Base-by-base conservation (phyloP, 2,888 invertebrate genomes). In the Argyra leucocephala region DNA sequence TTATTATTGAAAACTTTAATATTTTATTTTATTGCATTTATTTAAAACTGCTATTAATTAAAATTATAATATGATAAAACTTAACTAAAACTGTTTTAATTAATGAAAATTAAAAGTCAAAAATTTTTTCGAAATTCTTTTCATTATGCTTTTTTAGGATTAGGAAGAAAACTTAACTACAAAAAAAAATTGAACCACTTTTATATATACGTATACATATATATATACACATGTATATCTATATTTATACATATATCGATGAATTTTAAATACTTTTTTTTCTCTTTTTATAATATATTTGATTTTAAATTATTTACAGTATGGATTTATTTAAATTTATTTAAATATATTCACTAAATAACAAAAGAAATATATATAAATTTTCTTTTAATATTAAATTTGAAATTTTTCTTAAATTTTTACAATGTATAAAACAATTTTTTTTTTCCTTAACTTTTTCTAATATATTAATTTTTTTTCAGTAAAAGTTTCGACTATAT, bases 391-490 rank as follows among this genome's bases (percentile, higher is more conserved):
- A 48, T 48, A 48, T 31, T 31, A 31, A 31, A 31, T 48, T 48
- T 48, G 48, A 48, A 31, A 48, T 48, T 48, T 31, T 31, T 48
- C 5, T 48, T 48, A 48, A 48, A 48, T 48, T 48, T 48, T 48
- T 48, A 48, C 48, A 48, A 48, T 48, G 48, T 48, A 48, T 48
- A 48, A 48, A 48, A 48, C 18, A 18, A 48, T 48, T 48, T 48
- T 48, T 48, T 48, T 48, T 48, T 37, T 48, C 5, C 18, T 18
- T 18, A 15, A 18, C n/a, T 48, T 48, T 48, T 48, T 48, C 48
- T 48, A 48, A 48, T 48, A 48, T 48, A 48, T 48, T n/a, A 48
- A 37, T 48, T 48, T 48, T 48, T 48, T 48, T 48, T 48, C 48
- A 48, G 48, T 48, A 48, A 15, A 48, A 48, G 48, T 48, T 48